Base-by-base conservation (phyloP, 2,888 invertebrate species). In the Sinohyriopsis cumingii region DNA sequence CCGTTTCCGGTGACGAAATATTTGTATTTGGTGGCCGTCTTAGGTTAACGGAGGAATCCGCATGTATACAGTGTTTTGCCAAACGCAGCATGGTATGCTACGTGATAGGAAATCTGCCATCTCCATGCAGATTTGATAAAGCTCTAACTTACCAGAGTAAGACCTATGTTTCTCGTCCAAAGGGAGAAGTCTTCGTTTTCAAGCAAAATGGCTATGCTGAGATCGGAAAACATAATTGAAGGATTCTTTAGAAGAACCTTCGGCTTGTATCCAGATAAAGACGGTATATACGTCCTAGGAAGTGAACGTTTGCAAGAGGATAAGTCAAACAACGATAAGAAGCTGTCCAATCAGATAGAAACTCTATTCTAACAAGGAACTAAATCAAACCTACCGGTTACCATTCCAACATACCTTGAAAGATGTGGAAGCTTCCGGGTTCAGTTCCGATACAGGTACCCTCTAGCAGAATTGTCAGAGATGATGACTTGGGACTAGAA, bases 21-120 rank as follows among this genome's bases (percentile, higher is more conserved):
- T 76, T 70, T 55, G 66, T 80, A 12, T 80, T 80, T 66, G 81
- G 81, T 25, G 78, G 79, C 20, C 75, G 77, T 71, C 71, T 74
- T 9, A 77, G 79, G 1, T 76, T 77, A 33, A 71, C 73, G 24
- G 73, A 74, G 24, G 76, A 78, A 33, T 71, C 75, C 1, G 59
- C 75, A 5, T 69, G 71, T 1, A 78, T 80, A 18, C 81, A 81
- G 69, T 81, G 81, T 28, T 81, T 76, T 62, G 71, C 80, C 66
- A 75, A 78, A 7, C 59, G 28, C 5, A 75, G 73, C 1, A 60
- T 66, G n/a, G 65, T 71, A 15, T 80, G 78, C 45, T 60, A 71
- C 5, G 61, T 76, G 3, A 65, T 80, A 18, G 69, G 73, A 15
- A 64, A 68, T 25, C 63, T 81, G 7, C 79, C 78, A 3, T 76